Conservation (phyloP, 2,888 invertebrate species). For the Toxonevra muliebris region DNA sequence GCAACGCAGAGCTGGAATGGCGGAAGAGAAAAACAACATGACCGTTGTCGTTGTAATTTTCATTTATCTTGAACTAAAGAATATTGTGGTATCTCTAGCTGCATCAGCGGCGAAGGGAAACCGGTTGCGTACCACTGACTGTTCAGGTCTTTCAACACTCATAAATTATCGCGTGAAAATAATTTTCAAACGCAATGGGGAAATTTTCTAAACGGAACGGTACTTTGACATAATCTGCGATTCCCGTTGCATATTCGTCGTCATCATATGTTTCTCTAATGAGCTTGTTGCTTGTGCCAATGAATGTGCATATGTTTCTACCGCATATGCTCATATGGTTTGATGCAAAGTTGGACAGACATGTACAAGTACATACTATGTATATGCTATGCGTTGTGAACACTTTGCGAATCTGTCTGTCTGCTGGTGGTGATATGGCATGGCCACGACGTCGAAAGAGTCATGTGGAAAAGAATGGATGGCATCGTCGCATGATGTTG, state of each 20-base stretch:
- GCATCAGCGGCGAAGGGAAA: slow-evolving; percentile 16
- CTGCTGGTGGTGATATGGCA: no score
- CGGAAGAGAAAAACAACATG: no score
- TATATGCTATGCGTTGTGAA: no score
- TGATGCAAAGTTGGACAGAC: slow-evolving; percentile 9
- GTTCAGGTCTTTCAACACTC: slow-evolving; percentile 28
- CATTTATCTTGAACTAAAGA: no score
- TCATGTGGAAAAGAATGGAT: slow-evolving; percentile 8
- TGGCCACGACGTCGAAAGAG: background rate
- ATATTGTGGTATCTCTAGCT: background rate
- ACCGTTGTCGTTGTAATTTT: background rate
- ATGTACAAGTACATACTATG: no score
- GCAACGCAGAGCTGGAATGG: no score
- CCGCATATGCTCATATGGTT: background rate
- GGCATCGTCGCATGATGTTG: background rate
- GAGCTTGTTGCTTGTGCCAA: no score
- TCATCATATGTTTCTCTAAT: no score
- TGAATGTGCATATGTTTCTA: no score
- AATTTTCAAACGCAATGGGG: slow-evolving; percentile 51
- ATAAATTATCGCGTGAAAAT: slow-evolving; percentile 49
- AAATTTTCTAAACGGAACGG: slow-evolving; percentile 18
- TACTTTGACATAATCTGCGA: slow-evolving; percentile 18
- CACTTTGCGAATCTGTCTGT: no score
- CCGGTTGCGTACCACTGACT: no score
- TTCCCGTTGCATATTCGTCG: background rate